Evolutionary conservation across 2,888 invertebrate species (phyloP).

Genomic region (Agrochola litura): DNA sequence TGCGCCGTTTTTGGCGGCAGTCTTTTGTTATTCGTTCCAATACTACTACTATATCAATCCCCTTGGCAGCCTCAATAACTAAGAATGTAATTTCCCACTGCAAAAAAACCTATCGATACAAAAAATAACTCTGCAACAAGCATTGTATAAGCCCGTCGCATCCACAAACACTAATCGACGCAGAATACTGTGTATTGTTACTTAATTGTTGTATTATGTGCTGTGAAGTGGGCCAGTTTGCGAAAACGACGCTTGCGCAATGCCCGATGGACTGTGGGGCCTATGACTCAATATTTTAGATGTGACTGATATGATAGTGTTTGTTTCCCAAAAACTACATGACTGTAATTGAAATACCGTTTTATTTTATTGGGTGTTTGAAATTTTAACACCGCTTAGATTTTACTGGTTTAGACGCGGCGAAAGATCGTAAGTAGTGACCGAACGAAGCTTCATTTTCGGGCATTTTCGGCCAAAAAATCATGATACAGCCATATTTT

Average conservation of each 20-base stretch:
- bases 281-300: constrained; percentile 63
- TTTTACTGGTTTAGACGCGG: too few relatives aligned
- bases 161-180: constrained; percentile 53
- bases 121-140: constrained; percentile 4
- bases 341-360: background rate
- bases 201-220: constrained; percentile 70
- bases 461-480: too few relatives aligned
- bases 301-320: constrained; percentile 43
- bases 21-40: background rate
- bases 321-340: constrained; percentile 8
- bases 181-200: constrained; percentile 61
- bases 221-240: constrained; percentile 67
- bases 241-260: constrained; percentile 55
- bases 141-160: constrained; percentile 15
- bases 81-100: background rate
- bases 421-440: too few relatives aligned
- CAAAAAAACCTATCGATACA: constrained; percentile 12
- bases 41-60: too few relatives aligned
- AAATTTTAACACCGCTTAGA: too few relatives aligned
- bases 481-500: too few relatives aligned
- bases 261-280: constrained; percentile 41
- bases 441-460: too few relatives aligned
- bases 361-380: background rate
- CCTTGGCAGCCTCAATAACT: too few relatives aligned
- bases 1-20: background rate